Evolutionary conservation across 2,888 invertebrate species (phyloP).

Genomic region (Chirona hameri): DNA sequence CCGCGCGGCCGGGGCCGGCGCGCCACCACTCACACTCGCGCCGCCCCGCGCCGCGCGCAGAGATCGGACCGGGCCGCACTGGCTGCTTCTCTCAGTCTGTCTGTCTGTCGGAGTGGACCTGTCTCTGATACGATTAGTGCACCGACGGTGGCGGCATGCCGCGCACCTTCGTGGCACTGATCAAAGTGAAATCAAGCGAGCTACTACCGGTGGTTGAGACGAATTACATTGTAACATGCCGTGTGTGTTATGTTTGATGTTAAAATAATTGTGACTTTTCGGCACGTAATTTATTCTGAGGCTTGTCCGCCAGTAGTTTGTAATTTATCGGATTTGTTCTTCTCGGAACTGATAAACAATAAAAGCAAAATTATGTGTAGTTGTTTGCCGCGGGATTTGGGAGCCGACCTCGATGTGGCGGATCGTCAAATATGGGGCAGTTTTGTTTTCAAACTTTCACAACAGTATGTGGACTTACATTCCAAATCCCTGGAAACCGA

Average conservation of each 20-base stretch:
- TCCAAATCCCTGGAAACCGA: too few relatives aligned
- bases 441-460: too few relatives aligned
- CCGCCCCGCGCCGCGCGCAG: too few relatives aligned
- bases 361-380: background rate
- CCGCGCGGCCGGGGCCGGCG: too few relatives aligned
- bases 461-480: too few relatives aligned
- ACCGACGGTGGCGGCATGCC: background rate
- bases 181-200: background rate
- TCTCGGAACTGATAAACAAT: background rate
- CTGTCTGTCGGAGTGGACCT: too few relatives aligned
- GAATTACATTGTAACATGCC: constrained; percentile 12
- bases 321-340: background rate
- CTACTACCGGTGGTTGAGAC: background rate
- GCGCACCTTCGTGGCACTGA: background rate
- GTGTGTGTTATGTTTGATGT: constrained; percentile 13
- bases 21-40: too few relatives aligned
- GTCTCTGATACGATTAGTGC: background rate
- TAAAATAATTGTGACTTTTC: background rate
- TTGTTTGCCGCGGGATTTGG: too few relatives aligned
- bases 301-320: background rate
- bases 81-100: background rate
- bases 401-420: too few relatives aligned
- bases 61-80: background rate
- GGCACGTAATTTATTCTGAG: background rate
- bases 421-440: too few relatives aligned